Conservation (phyloP, 2,888 invertebrate genomes). For the Mythimna vitellina region DNA sequence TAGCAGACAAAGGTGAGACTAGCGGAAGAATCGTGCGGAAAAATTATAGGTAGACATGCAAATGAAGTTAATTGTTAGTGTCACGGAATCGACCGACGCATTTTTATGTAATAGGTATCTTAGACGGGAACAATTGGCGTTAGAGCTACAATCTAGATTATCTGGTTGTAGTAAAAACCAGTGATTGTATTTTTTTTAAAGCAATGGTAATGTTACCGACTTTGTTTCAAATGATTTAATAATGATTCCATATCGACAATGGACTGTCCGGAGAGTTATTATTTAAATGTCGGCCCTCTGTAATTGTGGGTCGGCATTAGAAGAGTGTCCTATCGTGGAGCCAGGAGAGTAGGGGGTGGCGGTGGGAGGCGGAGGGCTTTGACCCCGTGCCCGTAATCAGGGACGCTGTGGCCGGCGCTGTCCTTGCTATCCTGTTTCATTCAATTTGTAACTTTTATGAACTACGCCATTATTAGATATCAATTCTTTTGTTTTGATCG, state of each 20-base stretch:
- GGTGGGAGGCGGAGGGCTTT: constrained; percentile 74
- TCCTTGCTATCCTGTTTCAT: constrained; percentile 57
- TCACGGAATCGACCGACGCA: constrained; percentile 72
- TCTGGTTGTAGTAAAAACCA: constrained; percentile 17
- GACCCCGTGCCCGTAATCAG: constrained; percentile 81
- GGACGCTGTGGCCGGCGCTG: constrained; percentile 64
- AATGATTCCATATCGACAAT: constrained; percentile 43
- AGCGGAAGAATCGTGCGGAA: constrained; percentile 74
- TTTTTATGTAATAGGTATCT: constrained; percentile 62
- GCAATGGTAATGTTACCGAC: constrained; percentile 7
- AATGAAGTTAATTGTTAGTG: constrained; percentile 77
- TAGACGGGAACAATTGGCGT: constrained; percentile 51
- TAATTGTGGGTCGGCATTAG: constrained; percentile 66
- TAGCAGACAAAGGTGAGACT: constrained; percentile 79
- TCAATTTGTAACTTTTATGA: constrained; percentile 43
- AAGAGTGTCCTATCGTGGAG: constrained; percentile 64
- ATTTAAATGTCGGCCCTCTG: constrained; percentile 56
- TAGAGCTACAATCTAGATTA: constrained; percentile 41
- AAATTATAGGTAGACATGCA: constrained; percentile 78
- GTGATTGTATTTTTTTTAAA: constrained; percentile 19
- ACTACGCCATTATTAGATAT: constrained; percentile 45
- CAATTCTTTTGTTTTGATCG: constrained; percentile 48
- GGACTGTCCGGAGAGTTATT: constrained; percentile 54
- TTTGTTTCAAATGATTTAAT: constrained; percentile 54
- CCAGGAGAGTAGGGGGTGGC: constrained; percentile 58